phyloP scores from a whole-genome alignment of 2,797 vertebrate genomes.

The Poeciliopsis paucimaculata region DNA sequence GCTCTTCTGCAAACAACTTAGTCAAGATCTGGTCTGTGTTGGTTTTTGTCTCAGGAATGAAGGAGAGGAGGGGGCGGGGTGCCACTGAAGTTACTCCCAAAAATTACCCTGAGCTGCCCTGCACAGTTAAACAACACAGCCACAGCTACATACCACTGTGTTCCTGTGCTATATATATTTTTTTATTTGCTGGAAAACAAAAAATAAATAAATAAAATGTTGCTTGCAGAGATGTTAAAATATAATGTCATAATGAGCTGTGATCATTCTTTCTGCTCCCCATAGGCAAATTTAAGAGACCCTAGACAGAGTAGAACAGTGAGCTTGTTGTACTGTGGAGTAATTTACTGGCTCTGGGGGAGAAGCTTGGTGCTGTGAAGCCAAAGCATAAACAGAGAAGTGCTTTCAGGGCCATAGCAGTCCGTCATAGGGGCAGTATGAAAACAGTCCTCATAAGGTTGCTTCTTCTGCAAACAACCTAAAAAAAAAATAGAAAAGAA shows the following conservation, averaged over 20 bases:
- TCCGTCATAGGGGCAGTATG: slow-evolving; percentile 23
- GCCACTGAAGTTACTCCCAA: slow-evolving; percentile 48
- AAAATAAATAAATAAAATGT: not conserved
- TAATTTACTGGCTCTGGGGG: slow-evolving; percentile 20
- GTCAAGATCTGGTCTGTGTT: slow-evolving; percentile 20
- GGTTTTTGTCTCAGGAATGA: slow-evolving; percentile 54
- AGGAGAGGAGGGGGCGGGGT: slow-evolving; percentile 13
- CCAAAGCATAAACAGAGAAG: slow-evolving; percentile 34
- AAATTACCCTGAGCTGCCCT: slow-evolving; percentile 31
- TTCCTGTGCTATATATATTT: not conserved
- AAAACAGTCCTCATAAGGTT: slow-evolving; percentile 40
- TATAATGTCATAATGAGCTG: slow-evolving; percentile 18
- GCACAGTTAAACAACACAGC: slow-evolving; percentile 36
- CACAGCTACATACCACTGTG: not conserved
- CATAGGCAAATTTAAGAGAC: slow-evolving; percentile 15
- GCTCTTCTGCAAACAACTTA: slow-evolving; percentile 8
- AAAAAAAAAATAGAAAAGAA: not conserved
- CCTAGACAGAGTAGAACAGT: slow-evolving; percentile 14
- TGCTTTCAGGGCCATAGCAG: slow-evolving; percentile 35
- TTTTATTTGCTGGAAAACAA: not conserved
- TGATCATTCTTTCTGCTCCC: slow-evolving; percentile 17
- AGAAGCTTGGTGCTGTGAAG: slow-evolving; percentile 18
- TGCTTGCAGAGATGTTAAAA: slow-evolving; percentile 15
- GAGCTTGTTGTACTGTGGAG: slow-evolving; percentile 21
- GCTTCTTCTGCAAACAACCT: slow-evolving; percentile 27